Evolutionary conservation across 2,797 vertebrate genomes (phyloP).

Genomic region (Brachyrhaphis roseni): DNA sequence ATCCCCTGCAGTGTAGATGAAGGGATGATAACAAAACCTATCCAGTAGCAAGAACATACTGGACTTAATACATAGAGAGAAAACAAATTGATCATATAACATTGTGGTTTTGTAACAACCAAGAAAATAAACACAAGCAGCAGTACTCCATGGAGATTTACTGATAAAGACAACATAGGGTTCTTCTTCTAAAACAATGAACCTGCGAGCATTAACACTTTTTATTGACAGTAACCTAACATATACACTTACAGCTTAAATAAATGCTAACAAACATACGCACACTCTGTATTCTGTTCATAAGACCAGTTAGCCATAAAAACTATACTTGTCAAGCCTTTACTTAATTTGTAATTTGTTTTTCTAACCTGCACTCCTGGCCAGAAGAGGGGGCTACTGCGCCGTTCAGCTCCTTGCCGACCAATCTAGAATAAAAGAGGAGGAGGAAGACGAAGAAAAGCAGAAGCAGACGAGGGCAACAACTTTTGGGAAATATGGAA

Average conservation of each 20-base stretch:
- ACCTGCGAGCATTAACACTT: neutral
- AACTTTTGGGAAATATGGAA: neutral
- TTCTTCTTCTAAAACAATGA: neutral
- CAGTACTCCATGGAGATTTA: neutral
- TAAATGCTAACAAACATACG: neutral
- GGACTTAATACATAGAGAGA: no score
- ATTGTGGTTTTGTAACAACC: neutral
- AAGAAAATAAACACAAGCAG: neutral
- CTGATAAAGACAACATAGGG: neutral
- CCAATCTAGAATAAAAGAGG: neutral
- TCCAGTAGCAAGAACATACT: no score
- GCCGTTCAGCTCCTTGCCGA: neutral
- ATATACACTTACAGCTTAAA: no score
- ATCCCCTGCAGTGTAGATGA: no score
- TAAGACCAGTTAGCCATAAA: neutral
- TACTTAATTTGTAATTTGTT: neutral
- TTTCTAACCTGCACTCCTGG: neutral
- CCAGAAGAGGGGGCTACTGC: neutral
- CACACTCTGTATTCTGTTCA: neutral
- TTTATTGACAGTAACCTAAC: no score
- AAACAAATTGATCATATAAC: neutral
- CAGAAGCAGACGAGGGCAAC: neutral
- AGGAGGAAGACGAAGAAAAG: neutral
- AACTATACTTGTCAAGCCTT: neutral
- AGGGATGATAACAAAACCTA: no score